A percentile compares a stretch with the other conserved stretches of the same genome.
Conservation (phyloP, 64 coral and sea anemone species). For the Stylophora pistillata region DNA sequence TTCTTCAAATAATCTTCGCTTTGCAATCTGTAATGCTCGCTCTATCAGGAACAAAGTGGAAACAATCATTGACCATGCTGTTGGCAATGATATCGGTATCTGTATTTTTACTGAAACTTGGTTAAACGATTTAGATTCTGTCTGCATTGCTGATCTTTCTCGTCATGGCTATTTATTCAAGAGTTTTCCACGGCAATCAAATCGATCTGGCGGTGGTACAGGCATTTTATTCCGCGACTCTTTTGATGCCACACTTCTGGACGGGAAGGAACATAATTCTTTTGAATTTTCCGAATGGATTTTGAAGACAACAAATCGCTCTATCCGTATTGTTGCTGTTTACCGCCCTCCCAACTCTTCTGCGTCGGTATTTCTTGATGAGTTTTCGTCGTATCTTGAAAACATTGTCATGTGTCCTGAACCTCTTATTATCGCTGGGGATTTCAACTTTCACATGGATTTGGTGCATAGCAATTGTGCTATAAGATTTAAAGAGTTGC, state of each 20-base stretch:
- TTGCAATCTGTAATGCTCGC: not conserved
- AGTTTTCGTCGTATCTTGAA: not conserved
- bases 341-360: conserved; percentile 12
- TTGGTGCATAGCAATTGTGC: conserved; percentile 13
- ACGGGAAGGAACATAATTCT: conserved; percentile 12
- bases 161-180: not conserved
- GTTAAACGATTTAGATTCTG: not conserved
- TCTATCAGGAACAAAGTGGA: conserved; percentile 9
- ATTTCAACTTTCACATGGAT: conserved; percentile 25
- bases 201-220: conserved; percentile 7
- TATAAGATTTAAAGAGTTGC: conserved; percentile 11
- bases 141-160: not conserved
- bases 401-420: too few relatives aligned
- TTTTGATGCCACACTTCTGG: not conserved
- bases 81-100: conserved; percentile 1
- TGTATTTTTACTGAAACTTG: not conserved
- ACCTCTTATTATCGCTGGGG: not conserved
- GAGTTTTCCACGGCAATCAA: not conserved
- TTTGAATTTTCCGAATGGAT: conserved; percentile 3
- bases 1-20: not conserved
- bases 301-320: not conserved
- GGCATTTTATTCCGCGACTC: not conserved
- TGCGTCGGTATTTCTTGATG: not conserved
- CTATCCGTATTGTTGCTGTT: conserved; percentile 4
- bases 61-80: conserved; percentile 16